Percentiles rank a stretch among this genome's conserved stretches.
Conservation (phyloP, 2,797 vertebrate genomes). For the Chelon auratus region DNA sequence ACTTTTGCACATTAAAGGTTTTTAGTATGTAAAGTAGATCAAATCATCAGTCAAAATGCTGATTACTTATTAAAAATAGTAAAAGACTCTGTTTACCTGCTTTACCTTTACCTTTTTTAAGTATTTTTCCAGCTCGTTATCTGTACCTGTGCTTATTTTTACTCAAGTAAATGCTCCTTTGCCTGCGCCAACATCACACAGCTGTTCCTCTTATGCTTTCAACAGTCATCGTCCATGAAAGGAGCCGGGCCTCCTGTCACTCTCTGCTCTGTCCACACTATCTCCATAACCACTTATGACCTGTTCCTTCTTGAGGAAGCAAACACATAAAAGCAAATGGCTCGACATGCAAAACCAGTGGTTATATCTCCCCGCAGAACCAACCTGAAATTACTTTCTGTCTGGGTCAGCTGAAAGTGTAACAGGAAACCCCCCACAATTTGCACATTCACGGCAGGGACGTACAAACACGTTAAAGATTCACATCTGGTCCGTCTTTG, state of each 20-base stretch:
- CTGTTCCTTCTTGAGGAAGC: conserved; percentile 54
- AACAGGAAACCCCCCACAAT: conserved; percentile 36
- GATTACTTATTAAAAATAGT: neutral
- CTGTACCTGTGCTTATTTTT: conserved; percentile 13
- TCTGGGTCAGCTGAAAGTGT: conserved; percentile 61
- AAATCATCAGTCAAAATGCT: neutral
- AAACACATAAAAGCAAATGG: conserved; percentile 42
- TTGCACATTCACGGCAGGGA: conserved; percentile 37
- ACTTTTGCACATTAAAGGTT: neutral
- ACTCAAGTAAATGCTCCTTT: neutral
- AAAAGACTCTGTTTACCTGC: neutral
- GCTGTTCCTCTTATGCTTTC: conserved; percentile 59
- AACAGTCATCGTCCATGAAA: conserved; percentile 53
- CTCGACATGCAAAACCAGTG: conserved; percentile 41
- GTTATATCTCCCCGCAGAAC: conserved; percentile 33
- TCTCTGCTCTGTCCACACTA: conserved; percentile 40
- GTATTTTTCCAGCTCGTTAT: neutral
- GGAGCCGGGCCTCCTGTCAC: conserved; percentile 37
- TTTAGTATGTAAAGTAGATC: neutral
- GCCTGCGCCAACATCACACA: conserved; percentile 41
- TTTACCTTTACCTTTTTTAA: neutral
- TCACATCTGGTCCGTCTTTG: conserved; percentile 77
- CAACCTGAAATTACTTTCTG: conserved; percentile 66
- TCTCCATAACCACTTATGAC: conserved; percentile 38
- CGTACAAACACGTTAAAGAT: conserved; percentile 14